These are phyloP conservation scores for Proctacanthus coquilletti DNA, from an alignment of 1,140 invertebrate species.

Conservation along the genomic window DNA sequence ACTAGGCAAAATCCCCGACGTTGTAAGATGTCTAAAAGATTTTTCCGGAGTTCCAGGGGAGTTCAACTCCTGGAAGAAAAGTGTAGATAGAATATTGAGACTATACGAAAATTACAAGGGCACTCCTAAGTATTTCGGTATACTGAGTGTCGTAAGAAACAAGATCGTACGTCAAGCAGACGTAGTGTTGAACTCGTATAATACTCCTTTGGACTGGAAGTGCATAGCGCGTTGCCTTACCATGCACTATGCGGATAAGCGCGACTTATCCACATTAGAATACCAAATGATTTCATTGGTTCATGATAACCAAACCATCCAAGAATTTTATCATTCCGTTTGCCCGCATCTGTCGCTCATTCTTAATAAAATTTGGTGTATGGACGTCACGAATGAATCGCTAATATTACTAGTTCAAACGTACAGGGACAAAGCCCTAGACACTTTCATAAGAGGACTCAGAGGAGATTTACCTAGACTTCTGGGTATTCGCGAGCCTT, in stretches of 20 bases:
- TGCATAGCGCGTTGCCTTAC: neutral
- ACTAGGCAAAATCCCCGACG: neutral
- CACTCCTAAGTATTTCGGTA: neutral
- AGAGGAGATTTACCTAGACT: conserved; percentile 7
- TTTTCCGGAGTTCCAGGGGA: neutral
- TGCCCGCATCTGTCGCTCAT: conserved; percentile 1
- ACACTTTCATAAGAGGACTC: conserved; percentile 7
- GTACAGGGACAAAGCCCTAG: conserved; percentile 7
- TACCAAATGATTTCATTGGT: neutral
- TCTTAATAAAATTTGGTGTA: conserved; percentile 1
- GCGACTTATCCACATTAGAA: neutral
- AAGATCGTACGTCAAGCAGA: neutral
- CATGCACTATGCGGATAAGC: neutral
- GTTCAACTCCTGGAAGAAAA: neutral
- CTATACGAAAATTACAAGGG: neutral
- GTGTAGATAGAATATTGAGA: neutral
- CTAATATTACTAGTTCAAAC: conserved; percentile 1
- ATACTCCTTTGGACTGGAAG: neutral
- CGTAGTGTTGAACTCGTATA: neutral
- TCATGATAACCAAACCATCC: neutral
- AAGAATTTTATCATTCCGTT: neutral
- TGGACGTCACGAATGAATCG: neutral
- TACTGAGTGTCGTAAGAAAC: neutral
- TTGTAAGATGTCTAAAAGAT: neutral
- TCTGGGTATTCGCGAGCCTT: conserved; percentile 7